A percentile compares a stretch with the other conserved stretches of the same genome.
Conservation (phyloP, 2,888 invertebrate genomes). For the Neoascia interrupta region DNA sequence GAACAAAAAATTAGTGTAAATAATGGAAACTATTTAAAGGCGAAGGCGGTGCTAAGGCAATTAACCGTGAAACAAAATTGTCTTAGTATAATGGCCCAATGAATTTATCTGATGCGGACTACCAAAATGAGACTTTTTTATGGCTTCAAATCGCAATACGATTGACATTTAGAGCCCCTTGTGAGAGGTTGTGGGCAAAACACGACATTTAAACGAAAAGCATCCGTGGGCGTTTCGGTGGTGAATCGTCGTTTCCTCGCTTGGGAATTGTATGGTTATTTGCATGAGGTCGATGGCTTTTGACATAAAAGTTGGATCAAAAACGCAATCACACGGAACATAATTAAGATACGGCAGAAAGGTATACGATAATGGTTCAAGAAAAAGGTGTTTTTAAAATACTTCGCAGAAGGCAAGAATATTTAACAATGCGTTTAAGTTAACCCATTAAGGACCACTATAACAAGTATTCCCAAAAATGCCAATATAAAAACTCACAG, state of each 20-base stretch:
- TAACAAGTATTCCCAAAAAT: too few species aligned
- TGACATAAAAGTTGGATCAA: too few species aligned
- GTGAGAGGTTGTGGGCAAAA: constrained; percentile 35
- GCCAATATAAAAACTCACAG: too few species aligned
- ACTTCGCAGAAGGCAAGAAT: too few species aligned
- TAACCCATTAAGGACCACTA: too few species aligned
- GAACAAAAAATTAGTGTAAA: too few species aligned
- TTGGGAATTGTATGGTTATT: not conserved
- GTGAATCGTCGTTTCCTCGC: constrained; percentile 1
- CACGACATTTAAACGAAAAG: constrained; percentile 25
- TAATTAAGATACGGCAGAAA: too few species aligned
- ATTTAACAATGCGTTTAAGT: too few species aligned
- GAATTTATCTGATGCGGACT: constrained; percentile 22
- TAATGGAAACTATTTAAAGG: not conserved
- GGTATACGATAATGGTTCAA: too few species aligned
- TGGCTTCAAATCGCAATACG: constrained; percentile 20
- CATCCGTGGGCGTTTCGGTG: constrained; percentile 18
- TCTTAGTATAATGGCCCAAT: constrained; percentile 19
- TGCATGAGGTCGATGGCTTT: constrained; percentile 30
- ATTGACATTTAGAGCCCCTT: constrained; percentile 37
- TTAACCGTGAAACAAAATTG: constrained; percentile 41
- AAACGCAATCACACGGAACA: too few species aligned
- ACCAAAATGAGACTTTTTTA: constrained; percentile 34
- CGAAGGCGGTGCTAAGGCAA: constrained; percentile 2
- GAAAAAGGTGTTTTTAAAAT: too few species aligned